Evolutionary conservation across 2,113 vertebrate species (phyloP), one percentile per base, ranked within the genome.

Genomic region (Bagarius yarrelli): DNA sequence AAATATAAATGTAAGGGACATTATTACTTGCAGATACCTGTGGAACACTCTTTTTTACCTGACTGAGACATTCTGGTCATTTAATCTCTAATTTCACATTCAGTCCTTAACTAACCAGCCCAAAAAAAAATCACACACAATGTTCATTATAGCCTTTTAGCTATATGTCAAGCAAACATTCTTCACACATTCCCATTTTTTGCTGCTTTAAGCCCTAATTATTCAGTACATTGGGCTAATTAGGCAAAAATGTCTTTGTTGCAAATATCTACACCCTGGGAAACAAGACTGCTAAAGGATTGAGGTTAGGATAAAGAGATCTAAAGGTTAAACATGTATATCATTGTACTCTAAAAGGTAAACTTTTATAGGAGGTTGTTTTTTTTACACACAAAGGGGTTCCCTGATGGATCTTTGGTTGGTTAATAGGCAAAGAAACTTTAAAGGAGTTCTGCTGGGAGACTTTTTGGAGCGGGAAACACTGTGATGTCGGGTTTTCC

Each of bases 161-260:
- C 78, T 76, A 79, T 77, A 76, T 59, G 69, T 85, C 14, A 30
- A 76, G 50, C 67, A 80, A 73, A 77, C 82, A 83, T 81, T 80
- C 78, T 55, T 76, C 63, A 78, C 67, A 82, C 71, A 72, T 1
- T 71, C 80, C 84, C 73, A 50, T 64, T 77, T 85, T 84, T 77
- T 85, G 82, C 85, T 78, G 72, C 81, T 87, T 34, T 30, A 66
- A 87, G 85, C 87, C 84, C 69, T 88, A 92, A 93, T 93, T 93
- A 91, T 88, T 86, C 87, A 89, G 88, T 88, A 87, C 83, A 82
- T 81, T 89, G 81, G 87, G 87, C 87, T 92, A 87, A 92, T 94
- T 91, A 91, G 84, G 84, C 66, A 90, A 89, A 86, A 83, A 91
- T 90, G 87, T 85, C 86, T 87, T 85, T 88, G 88, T 88, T 90